A percentile compares a stretch with the other conserved stretches of the same genome.
Conservation (phyloP, 1,140 invertebrate species). For the Sminthurides bifidus region DNA sequence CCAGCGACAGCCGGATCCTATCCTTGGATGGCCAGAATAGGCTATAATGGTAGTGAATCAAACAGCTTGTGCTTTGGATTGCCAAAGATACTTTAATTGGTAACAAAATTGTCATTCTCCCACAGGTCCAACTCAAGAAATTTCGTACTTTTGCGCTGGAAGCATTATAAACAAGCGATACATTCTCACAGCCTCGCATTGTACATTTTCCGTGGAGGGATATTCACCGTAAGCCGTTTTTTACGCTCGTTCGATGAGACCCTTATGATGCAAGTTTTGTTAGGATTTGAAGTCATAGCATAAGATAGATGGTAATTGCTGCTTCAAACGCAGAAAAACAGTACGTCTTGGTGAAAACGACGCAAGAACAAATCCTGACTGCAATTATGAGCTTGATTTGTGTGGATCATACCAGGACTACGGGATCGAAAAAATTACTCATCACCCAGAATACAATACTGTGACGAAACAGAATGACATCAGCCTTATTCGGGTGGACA, state of each 20-base stretch:
- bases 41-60: constrained; percentile 22
- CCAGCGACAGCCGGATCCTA: constrained; percentile 16
- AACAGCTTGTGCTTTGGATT: not conserved
- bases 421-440: constrained; percentile 23
- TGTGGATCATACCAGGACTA: constrained; percentile 20
- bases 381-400: constrained; percentile 38
- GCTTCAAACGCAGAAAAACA: constrained; percentile 37
- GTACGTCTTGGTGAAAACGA: constrained; percentile 54
- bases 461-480: constrained; percentile 47
- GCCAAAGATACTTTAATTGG: not conserved
- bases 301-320: not conserved
- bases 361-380: constrained; percentile 44
- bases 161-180: constrained; percentile 22
- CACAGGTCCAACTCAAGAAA: not conserved
- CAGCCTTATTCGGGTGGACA: constrained; percentile 47
- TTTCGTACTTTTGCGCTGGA: constrained; percentile 29
- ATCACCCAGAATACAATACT: constrained; percentile 18
- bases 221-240: constrained; percentile 8
- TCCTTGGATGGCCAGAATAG: constrained; percentile 29
- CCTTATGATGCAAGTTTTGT: not conserved
- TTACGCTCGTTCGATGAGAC: not conserved
- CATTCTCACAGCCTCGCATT: constrained; percentile 25
- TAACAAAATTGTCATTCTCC: not conserved
- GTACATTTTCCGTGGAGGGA: constrained; percentile 16
- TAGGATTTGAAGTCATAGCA: not conserved